Percentiles rank a stretch among this genome's conserved stretches.
Conservation (phyloP, 2,888 invertebrate species). For the Mesoligia furuncula region DNA sequence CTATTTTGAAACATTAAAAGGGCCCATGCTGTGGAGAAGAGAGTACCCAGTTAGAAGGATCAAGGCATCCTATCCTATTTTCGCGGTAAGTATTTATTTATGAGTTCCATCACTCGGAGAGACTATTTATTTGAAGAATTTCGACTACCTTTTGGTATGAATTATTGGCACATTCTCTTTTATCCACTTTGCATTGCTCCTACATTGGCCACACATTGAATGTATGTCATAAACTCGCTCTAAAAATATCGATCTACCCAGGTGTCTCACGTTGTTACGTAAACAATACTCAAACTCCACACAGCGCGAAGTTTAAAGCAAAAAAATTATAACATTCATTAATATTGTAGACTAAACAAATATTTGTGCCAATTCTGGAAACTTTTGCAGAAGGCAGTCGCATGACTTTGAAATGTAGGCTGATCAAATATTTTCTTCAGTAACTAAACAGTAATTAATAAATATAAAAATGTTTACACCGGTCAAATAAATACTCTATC, state of each 20-base stretch:
- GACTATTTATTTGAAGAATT: neutral
- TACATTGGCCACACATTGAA: neutral
- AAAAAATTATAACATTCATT: constrained; percentile 10
- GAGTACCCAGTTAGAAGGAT: neutral
- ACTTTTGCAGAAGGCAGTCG: constrained; percentile 13
- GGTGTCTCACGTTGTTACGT: neutral
- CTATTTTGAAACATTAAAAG: too few species aligned
- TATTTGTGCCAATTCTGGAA: constrained; percentile 27
- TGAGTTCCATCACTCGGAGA: neutral
- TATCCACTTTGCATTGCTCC: neutral
- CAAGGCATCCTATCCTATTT: neutral
- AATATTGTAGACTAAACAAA: constrained; percentile 21
- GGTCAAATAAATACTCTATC: neutral
- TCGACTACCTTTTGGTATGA: neutral
- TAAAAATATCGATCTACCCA: neutral
- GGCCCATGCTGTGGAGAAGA: neutral
- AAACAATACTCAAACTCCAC: neutral
- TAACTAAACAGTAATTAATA: neutral
- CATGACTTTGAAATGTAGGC: constrained; percentile 7
- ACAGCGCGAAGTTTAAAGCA: constrained; percentile 1
- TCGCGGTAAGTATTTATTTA: neutral
- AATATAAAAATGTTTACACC: neutral
- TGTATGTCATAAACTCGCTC: too few species aligned
- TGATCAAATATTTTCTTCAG: constrained; percentile 1
- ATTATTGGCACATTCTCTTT: neutral